Percentiles rank a stretch among this genome's conserved stretches.
phyloP scores from a whole-genome alignment of 2,797 vertebrate genomes.

The Hyperoplus immaculatus region DNA sequence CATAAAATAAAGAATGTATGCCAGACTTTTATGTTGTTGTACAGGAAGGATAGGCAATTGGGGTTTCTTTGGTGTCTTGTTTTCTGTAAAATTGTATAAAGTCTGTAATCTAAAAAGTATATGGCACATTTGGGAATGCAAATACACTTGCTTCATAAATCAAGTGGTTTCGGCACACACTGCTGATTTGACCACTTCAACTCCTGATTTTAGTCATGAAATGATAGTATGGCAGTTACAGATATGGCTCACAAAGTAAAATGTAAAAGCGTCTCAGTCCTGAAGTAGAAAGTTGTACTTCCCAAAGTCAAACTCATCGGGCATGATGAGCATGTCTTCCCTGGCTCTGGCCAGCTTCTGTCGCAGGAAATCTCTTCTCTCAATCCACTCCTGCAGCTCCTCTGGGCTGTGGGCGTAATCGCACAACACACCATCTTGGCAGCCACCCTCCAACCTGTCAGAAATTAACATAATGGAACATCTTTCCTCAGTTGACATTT shows the following conservation, averaged over 20 bases:
- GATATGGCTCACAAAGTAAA: slow-evolving; percentile 11
- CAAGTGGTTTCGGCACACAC: background rate
- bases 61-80: no score
- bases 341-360: slow-evolving; percentile 92
- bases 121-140: slow-evolving; percentile 4
- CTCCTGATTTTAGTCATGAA: slow-evolving; percentile 20
- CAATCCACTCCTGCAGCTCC: slow-evolving; percentile 93
- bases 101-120: no score
- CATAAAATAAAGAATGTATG: no score
- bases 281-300: slow-evolving; percentile 96
- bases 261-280: slow-evolving; percentile 68
- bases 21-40: no score
- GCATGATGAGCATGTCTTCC: slow-evolving; percentile 93
- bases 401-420: slow-evolving; percentile 92
- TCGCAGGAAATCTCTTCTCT: slow-evolving; percentile 91
- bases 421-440: slow-evolving; percentile 91
- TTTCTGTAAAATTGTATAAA: no score
- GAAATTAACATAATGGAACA: slow-evolving; percentile 18
- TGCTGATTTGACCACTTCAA: background rate
- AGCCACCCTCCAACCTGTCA: slow-evolving; percentile 77
- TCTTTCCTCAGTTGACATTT: background rate
- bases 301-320: slow-evolving; percentile 92
- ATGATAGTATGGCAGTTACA: slow-evolving; percentile 35
- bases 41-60: no score
- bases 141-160: background rate